phyloP scores from a whole-genome alignment of 2,888 invertebrate genomes.

The Fabriciana adippe region DNA sequence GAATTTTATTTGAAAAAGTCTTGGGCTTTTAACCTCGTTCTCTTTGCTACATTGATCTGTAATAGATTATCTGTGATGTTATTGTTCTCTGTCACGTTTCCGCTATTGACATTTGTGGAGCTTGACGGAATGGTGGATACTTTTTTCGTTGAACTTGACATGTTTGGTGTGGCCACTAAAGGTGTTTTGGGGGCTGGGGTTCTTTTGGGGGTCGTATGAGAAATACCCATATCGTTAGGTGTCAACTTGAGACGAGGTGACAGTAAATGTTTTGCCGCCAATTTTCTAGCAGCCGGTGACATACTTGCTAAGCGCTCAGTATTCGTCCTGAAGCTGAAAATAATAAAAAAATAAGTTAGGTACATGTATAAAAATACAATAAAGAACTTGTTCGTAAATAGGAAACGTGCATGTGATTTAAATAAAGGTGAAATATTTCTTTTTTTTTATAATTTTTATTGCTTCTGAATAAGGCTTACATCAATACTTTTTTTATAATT shows the following conservation, averaged over 20 bases:
- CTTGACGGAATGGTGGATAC: slow-evolving; percentile 38
- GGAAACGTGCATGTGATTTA: too few relatives aligned
- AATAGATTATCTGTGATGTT: slow-evolving; percentile 92
- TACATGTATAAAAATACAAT: too few relatives aligned
- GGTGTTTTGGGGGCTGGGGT: slow-evolving; percentile 48
- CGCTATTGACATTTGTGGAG: slow-evolving; percentile 10
- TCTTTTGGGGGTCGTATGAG: slow-evolving; percentile 57
- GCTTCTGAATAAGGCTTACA: too few relatives aligned
- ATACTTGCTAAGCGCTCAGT: slow-evolving; percentile 93
- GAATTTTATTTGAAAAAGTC: slow-evolving; percentile 86
- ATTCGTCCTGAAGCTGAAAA: slow-evolving; percentile 80
- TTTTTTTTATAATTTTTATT: too few relatives aligned
- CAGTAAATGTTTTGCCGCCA: slow-evolving; percentile 86
- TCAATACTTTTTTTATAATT: too few relatives aligned
- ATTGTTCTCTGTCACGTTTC: slow-evolving; percentile 48
- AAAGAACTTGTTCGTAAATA: too few relatives aligned
- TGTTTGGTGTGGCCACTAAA: slow-evolving; percentile 55
- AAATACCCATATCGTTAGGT: slow-evolving; percentile 65
- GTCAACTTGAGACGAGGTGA: slow-evolving; percentile 74
- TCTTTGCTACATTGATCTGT: slow-evolving; percentile 88
- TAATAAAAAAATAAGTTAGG: not conserved
- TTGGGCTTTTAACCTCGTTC: slow-evolving; percentile 88
- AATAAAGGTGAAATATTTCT: too few relatives aligned
- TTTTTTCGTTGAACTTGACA: slow-evolving; percentile 35
- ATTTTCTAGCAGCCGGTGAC: slow-evolving; percentile 96